These are phyloP conservation scores for Xestia rhomboidea DNA, from an alignment of 2,888 invertebrate genomes.

Conservation along the genomic window DNA sequence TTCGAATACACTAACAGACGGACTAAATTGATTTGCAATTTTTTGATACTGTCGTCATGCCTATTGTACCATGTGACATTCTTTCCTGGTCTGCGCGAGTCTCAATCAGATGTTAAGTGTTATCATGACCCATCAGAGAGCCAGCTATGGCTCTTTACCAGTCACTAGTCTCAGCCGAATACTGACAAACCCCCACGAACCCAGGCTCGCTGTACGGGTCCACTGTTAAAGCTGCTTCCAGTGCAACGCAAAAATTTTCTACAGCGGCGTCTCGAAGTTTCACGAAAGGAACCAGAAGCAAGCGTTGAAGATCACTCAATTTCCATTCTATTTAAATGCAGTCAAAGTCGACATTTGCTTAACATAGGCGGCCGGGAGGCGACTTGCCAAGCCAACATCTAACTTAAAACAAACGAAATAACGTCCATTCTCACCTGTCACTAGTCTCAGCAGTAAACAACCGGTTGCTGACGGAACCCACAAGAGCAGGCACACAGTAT, in stretches of 20 bases:
- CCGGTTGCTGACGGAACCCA: conserved; percentile 98
- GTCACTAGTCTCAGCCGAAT: conserved; percentile 97
- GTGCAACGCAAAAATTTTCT: conserved; percentile 97
- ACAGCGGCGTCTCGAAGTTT: conserved; percentile 98
- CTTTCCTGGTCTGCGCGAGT: too few species aligned
- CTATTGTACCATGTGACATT: too few species aligned
- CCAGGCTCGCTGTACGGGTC: conserved; percentile 99
- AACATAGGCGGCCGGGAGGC: too few species aligned
- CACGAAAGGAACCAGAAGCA: conserved; percentile 92
- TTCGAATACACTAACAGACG: too few species aligned
- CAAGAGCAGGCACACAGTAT: conserved; percentile 98
- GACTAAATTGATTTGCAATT: too few species aligned
- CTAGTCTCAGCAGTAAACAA: conserved; percentile 98
- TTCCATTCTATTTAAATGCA: too few species aligned
- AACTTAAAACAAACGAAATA: neutral
- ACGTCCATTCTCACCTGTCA: conserved; percentile 91
- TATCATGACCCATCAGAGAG: too few species aligned
- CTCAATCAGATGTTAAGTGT: too few species aligned
- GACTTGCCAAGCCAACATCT: neutral
- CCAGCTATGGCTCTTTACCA: conserved; percentile 87
- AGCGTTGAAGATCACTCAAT: neutral
- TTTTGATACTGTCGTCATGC: too few species aligned
- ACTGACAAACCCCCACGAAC: conserved; percentile 96
- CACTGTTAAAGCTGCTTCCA: conserved; percentile 96
- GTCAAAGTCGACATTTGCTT: neutral